Evolutionary conservation across 2,888 invertebrate species (phyloP).

Genomic region (Cryptophagus acutangulus): DNA sequence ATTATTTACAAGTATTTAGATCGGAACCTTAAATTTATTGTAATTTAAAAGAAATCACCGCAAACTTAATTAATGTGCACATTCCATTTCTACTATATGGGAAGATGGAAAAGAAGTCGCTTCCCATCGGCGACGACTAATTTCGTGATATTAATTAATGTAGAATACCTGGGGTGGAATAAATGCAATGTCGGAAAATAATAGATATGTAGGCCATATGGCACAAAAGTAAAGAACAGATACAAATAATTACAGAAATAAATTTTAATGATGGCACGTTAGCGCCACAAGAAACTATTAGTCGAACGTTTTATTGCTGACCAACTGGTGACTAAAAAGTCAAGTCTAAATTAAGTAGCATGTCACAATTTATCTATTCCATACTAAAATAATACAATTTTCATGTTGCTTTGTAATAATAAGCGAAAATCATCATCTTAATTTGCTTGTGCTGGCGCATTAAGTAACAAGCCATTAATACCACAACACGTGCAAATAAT

Average conservation of each 20-base stretch:
- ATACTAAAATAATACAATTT: slow-evolving; percentile 4
- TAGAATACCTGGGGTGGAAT: no score
- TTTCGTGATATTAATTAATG: no score
- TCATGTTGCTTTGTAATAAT: slow-evolving; percentile 2
- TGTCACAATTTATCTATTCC: slow-evolving; percentile 16
- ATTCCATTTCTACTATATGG: no score
- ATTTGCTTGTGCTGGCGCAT: not conserved
- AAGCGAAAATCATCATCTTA: not conserved
- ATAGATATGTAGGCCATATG: slow-evolving; percentile 39
- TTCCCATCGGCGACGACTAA: no score
- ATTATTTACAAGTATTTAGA: no score
- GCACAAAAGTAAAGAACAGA: slow-evolving; percentile 30
- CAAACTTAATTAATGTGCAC: no score
- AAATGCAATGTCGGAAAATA: no score
- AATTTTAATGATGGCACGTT: slow-evolving; percentile 40
- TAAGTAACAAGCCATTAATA: slow-evolving; percentile 1
- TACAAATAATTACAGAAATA: slow-evolving; percentile 41
- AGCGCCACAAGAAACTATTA: slow-evolving; percentile 37
- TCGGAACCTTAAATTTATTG: no score
- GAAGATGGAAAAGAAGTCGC: no score
- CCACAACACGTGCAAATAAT: not conserved
- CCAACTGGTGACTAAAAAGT: slow-evolving; percentile 33
- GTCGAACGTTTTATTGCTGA: slow-evolving; percentile 34
- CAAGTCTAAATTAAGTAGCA: slow-evolving; percentile 20
- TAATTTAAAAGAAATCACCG: no score